Evolutionary conservation across 1,140 invertebrate species (phyloP).

Genomic region (Rhizoglyphus robini): DNA sequence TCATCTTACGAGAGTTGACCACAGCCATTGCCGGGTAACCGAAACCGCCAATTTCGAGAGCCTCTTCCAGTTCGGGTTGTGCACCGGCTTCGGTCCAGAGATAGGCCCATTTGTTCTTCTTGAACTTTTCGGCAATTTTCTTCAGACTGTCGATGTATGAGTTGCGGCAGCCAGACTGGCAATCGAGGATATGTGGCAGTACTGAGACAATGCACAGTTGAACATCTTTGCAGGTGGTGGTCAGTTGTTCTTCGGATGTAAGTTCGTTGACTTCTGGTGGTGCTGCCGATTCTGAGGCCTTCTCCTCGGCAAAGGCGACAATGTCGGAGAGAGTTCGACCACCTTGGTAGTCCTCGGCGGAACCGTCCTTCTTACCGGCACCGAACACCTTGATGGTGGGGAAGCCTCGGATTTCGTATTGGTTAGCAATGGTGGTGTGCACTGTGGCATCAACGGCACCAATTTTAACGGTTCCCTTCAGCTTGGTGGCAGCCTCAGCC

Average conservation of each 20-base stretch:
- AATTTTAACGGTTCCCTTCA: conserved; percentile 85
- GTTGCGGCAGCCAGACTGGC: conserved; percentile 85
- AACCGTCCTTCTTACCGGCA: conserved; percentile 59
- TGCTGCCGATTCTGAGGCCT: conserved; percentile 67
- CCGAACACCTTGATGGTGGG: conserved; percentile 94
- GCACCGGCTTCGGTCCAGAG: conserved; percentile 80
- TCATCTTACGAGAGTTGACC: conserved; percentile 91
- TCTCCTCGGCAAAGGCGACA: conserved; percentile 65
- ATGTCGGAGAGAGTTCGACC: conserved; percentile 84
- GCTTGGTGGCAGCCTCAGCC: conserved; percentile 77
- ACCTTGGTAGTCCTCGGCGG: conserved; percentile 53
- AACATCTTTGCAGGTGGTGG: conserved; percentile 61
- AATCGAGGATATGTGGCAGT: conserved; percentile 92
- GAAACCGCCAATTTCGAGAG: conserved; percentile 76
- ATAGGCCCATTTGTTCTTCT: conserved; percentile 95
- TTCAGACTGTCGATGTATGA: conserved; percentile 62
- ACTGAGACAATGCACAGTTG: conserved; percentile 86
- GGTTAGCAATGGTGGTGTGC: conserved; percentile 54
- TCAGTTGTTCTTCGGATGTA: conserved; percentile 44
- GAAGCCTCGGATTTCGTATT: conserved; percentile 65
- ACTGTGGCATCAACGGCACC: conserved; percentile 93
- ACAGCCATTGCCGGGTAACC: conserved; percentile 76
- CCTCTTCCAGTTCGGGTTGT: conserved; percentile 68
- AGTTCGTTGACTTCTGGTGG: conserved; percentile 62
- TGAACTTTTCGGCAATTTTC: conserved; percentile 74